These are phyloP conservation scores for Oryzias melastigma DNA, from an alignment of 2,113 vertebrate genomes.

Conservation along the genomic window DNA sequence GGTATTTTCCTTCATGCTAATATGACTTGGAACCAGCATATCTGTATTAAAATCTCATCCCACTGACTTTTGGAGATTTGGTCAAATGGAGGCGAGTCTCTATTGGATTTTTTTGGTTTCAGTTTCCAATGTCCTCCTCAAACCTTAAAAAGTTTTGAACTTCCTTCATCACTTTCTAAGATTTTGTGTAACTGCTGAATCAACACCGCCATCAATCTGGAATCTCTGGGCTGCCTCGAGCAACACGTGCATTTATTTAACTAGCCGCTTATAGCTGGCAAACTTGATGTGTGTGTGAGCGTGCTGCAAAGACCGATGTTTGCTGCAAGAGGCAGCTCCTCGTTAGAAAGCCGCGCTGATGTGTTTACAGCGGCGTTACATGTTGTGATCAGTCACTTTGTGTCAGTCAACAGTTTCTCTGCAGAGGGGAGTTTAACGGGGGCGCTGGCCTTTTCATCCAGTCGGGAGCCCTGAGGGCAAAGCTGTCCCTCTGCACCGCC, in stretches of 20 bases:
- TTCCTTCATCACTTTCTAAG: background rate
- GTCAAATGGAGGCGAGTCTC: no score
- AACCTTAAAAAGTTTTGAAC: background rate
- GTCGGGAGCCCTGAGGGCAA: conserved; percentile 34
- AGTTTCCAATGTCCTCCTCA: background rate
- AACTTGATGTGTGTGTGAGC: conserved; percentile 7
- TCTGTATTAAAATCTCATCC: no score
- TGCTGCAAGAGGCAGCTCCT: conserved; percentile 18
- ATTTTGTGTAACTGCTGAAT: conserved; percentile 15
- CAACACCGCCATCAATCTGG: conserved; percentile 1
- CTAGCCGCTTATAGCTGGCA: conserved; percentile 7
- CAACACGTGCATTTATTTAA: conserved; percentile 18
- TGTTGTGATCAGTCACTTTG: conserved; percentile 33
- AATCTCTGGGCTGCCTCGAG: conserved; percentile 1
- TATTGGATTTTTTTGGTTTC: no score
- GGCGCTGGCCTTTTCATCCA: conserved; percentile 44
- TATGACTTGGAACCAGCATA: no score
- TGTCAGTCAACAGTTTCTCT: conserved; percentile 50
- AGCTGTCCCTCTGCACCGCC: conserved; percentile 14
- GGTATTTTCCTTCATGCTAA: no score
- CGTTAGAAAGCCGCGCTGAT: conserved; percentile 8
- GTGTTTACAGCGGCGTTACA: conserved; percentile 22
- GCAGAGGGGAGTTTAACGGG: conserved; percentile 52
- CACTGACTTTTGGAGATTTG: no score
- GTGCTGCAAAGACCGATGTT: conserved; percentile 2